Conservation (phyloP, 2,797 vertebrate species). For the Podarcis siculus region DNA sequence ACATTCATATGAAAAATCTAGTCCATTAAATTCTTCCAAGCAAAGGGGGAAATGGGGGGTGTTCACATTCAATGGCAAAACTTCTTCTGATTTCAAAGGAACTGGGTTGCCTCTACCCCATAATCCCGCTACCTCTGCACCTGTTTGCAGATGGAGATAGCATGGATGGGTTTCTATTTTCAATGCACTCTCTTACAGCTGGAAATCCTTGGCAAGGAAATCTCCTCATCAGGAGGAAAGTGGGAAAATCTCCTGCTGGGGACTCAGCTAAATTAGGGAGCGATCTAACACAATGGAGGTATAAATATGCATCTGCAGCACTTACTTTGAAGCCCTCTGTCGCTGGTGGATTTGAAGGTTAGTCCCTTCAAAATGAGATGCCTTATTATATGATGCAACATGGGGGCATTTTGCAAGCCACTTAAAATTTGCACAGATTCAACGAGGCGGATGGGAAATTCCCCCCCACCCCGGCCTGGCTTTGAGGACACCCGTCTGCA, state of each 20-base stretch:
- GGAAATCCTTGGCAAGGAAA: constrained; percentile 37
- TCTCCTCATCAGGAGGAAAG: constrained; percentile 19
- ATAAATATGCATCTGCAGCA: background rate
- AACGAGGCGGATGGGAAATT: background rate
- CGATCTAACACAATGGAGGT: background rate
- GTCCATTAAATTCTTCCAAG: background rate
- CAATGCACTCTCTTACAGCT: constrained; percentile 17
- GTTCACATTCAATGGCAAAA: constrained; percentile 10
- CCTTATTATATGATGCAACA: background rate
- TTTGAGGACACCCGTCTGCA: background rate
- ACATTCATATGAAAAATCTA: background rate
- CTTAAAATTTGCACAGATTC: background rate
- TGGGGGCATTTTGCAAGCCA: background rate
- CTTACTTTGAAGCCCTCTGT: constrained; percentile 9
- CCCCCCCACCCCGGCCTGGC: background rate
- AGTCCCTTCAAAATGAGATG: background rate
- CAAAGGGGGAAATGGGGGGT: no score
- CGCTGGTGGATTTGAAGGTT: background rate
- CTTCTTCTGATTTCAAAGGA: no score
- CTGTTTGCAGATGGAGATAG: background rate
- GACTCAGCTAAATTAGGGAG: background rate
- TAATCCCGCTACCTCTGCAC: background rate
- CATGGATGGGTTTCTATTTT: no score
- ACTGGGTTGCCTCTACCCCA: no score
- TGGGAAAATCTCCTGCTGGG: background rate